Evolutionary conservation across 2,113 vertebrate genomes (phyloP).

Genomic region (Gymnorhina tibicen): DNA sequence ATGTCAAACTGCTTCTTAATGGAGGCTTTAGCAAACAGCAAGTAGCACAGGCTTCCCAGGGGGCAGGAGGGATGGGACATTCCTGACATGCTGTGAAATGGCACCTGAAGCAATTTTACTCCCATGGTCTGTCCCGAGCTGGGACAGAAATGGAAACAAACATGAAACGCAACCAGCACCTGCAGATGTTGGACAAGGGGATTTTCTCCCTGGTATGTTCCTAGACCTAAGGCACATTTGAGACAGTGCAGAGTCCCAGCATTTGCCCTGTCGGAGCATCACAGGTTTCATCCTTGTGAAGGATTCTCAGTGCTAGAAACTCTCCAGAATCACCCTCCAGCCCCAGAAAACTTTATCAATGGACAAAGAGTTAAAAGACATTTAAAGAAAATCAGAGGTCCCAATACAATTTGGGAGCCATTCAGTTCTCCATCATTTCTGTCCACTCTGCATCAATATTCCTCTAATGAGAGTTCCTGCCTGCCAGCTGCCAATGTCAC

Average conservation of each 20-base stretch:
- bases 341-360: background rate
- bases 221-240: background rate
- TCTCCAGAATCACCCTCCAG: background rate
- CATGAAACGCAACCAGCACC: background rate
- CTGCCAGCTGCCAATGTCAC: background rate
- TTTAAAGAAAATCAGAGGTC: background rate
- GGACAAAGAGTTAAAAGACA: background rate
- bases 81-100: background rate
- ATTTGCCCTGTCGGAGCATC: background rate
- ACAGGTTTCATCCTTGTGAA: background rate
- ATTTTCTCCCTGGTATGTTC: background rate
- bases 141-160: background rate
- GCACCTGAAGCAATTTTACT: background rate
- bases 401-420: background rate
- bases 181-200: background rate
- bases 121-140: fast-evolving
- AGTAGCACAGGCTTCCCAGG: fast-evolving
- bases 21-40: background rate
- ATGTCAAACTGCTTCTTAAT: background rate
- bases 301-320: background rate
- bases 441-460: background rate
- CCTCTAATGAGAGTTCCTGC: background rate
- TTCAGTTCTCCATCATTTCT: background rate
- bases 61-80: background rate
- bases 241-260: background rate